Evolutionary conservation across 92 coral and sea anemone species (phyloP), one percentile per base, ranked within the genome.

Genomic region (Paragorgia papillata): DNA sequence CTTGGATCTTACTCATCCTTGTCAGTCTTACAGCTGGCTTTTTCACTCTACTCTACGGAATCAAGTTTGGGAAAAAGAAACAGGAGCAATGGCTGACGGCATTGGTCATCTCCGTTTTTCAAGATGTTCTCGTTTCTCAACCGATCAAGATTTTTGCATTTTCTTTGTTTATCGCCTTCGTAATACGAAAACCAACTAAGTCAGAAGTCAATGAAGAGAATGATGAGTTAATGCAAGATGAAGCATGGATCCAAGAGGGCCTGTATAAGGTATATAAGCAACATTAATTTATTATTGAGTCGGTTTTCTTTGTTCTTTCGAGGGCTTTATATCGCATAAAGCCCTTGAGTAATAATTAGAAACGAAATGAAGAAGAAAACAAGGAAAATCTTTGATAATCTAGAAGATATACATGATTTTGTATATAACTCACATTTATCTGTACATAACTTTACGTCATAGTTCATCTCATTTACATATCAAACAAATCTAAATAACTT

Each of bases 51-150:
- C 73, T 91, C 19, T 95, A 80, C 30, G 99, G 99, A 51, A 40
- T 79, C 6, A 69, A 59, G 28, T 89, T 91, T 41, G 76, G 85
- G 17, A 69, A 50, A 22, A 26, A 80, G 29, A 82, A 85, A 40
- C 99, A 95, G 69, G 89, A 89, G 31, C 83, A 84, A 28, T 95
- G 99, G 99, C 69, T 95, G 18, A 57, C 88, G 19, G 89, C 99
- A 22, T 82, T 95, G 80, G 80, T 91, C 48, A 56, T 95, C 53
- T 95, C 99, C 20, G 80, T 91, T 30, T 73, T 86, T 17, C 94
- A 95, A 66, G 99, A 95, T 80, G 75, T 95, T 40, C 86, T 95
- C 26, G 69, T 95, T 40, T 84, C 95, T 14, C 99, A 95, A 60
- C 99, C 99, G 2, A 61, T 95, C 19, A 95, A 95, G 69, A 96